phyloP scores from a whole-genome alignment of 2,113 vertebrate species.

The Cyprinus carpio region DNA sequence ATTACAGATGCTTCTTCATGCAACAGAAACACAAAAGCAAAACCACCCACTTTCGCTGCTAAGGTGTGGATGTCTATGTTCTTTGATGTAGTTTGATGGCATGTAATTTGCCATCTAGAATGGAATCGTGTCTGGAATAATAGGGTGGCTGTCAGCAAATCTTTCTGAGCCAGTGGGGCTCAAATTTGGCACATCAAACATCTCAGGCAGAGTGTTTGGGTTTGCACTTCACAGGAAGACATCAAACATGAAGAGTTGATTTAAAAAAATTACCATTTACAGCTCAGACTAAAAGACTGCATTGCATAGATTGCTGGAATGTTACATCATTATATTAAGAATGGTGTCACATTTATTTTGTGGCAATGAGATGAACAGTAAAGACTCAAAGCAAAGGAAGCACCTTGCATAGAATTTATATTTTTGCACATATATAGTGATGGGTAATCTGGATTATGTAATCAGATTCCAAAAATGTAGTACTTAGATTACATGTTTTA shows the following conservation, averaged over 20 bases:
- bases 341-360: constrained; percentile 43
- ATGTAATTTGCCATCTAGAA: constrained; percentile 53
- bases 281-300: constrained; percentile 52
- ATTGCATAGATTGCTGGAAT: constrained; percentile 58
- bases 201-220: constrained; percentile 53
- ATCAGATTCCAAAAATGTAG: no score
- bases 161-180: constrained; percentile 52
- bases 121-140: constrained; percentile 53
- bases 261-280: constrained; percentile 59
- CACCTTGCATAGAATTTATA: background rate
- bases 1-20: background rate
- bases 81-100: constrained; percentile 68
- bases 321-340: constrained; percentile 65
- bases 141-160: constrained; percentile 55
- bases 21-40: background rate
- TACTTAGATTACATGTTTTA: no score
- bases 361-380: background rate
- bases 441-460: no score
- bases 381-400: background rate
- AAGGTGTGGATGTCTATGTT: constrained; percentile 46
- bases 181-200: constrained; percentile 73
- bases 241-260: constrained; percentile 63
- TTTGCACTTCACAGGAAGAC: constrained; percentile 56
- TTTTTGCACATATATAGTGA: background rate
- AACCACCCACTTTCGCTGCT: background rate